These are phyloP conservation scores for Anabas testudineus DNA, from an alignment of 2,797 vertebrate species.

Conservation along the genomic window DNA sequence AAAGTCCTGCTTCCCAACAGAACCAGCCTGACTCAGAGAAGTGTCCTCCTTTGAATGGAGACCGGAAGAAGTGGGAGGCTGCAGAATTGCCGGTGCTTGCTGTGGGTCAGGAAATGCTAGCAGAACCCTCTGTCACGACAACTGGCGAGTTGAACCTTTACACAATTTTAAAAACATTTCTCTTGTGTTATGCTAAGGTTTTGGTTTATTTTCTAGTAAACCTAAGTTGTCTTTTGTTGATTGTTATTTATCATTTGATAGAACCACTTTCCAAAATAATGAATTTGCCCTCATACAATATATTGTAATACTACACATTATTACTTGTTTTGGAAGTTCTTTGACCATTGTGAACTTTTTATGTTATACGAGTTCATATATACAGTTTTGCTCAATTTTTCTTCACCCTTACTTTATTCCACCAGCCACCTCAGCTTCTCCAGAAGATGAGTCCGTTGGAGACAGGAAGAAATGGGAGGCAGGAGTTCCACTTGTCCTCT, in stretches of 20 bases:
- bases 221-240: not conserved
- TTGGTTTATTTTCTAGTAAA: not conserved
- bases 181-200: not conserved
- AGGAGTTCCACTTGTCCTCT: slow-evolving; percentile 85
- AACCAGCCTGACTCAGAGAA: slow-evolving; percentile 50
- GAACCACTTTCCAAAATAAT: not conserved
- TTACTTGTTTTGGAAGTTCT: not conserved
- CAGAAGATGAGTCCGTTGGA: slow-evolving; percentile 77
- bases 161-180: not conserved
- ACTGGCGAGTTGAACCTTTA: slow-evolving; percentile 38
- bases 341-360: not conserved
- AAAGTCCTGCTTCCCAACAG: slow-evolving; percentile 23
- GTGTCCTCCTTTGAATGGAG: slow-evolving; percentile 72
- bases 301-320: not conserved
- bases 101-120: slow-evolving; percentile 83
- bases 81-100: slow-evolving; percentile 86
- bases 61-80: slow-evolving; percentile 91
- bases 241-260: not conserved
- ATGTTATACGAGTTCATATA: not conserved
- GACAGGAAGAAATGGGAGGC: slow-evolving; percentile 94
- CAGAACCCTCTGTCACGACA: slow-evolving; percentile 77
- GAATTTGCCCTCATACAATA: not conserved
- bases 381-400: not conserved
- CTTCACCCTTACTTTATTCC: not conserved
- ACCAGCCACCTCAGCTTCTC: slow-evolving; percentile 34